Percentiles rank a stretch among this genome's conserved stretches.
phyloP scores from a whole-genome alignment of 2,888 invertebrate genomes.

The Hypomecis atomaria region DNA sequence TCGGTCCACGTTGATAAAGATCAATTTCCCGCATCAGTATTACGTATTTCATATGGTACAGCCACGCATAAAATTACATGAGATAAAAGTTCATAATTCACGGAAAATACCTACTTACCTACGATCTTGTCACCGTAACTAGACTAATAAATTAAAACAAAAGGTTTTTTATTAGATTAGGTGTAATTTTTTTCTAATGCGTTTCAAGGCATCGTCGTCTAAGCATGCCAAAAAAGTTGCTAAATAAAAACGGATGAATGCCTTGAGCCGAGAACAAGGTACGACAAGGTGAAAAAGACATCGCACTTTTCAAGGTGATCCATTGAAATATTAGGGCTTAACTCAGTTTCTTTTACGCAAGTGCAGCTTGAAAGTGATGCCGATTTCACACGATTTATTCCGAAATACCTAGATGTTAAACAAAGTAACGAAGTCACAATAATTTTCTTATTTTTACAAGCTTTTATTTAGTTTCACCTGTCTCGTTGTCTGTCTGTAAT shows the following conservation, averaged over 20 bases:
- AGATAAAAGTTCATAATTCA: background rate
- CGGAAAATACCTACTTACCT: background rate
- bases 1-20: no score
- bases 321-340: constrained; percentile 36
- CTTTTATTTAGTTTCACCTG: no score
- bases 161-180: constrained; percentile 8
- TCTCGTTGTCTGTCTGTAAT: no score
- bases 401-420: constrained; percentile 1
- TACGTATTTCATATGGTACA: no score
- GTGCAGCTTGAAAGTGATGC: constrained; percentile 7
- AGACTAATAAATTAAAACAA: constrained; percentile 14
- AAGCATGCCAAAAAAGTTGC: constrained; percentile 48
- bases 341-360: constrained; percentile 28
- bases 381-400: constrained; percentile 17
- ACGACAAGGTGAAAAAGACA: constrained; percentile 58
- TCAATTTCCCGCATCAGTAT: no score
- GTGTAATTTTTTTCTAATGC: constrained; percentile 39
- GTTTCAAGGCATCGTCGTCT: constrained; percentile 43
- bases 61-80: no score
- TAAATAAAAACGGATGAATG: constrained; percentile 52
- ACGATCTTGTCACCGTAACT: constrained; percentile 13
- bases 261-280: constrained; percentile 53
- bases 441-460: no score
- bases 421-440: background rate
- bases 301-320: constrained; percentile 57